A percentile compares a stretch with the other conserved stretches of the same genome.
These are phyloP conservation scores for Propithecus perrieri DNA, from an alignment of 2,797 vertebrate genomes.

Conservation along the genomic window DNA sequence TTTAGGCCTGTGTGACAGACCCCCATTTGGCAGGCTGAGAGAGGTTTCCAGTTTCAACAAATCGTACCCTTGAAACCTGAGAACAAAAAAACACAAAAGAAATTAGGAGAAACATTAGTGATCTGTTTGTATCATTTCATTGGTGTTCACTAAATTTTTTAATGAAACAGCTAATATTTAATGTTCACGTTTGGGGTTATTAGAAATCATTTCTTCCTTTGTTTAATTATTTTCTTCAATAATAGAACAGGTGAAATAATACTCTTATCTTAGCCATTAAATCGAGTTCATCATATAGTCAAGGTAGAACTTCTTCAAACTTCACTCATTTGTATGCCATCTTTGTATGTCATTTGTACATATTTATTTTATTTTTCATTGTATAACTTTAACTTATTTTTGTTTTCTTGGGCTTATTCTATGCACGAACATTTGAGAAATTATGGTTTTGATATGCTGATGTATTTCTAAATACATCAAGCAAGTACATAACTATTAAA, in stretches of 20 bases:
- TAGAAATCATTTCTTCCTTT: background rate
- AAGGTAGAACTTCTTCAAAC: background rate
- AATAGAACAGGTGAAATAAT: background rate
- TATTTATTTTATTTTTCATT: background rate
- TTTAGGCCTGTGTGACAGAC: background rate
- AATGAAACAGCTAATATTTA: background rate
- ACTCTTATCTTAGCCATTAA: background rate
- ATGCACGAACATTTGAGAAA: background rate
- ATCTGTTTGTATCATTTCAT: background rate
- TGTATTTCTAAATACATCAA: background rate
- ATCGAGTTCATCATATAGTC: background rate
- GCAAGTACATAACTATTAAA: background rate
- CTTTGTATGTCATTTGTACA: background rate
- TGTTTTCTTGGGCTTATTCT: background rate
- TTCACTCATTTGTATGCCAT: background rate
- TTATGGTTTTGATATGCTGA: background rate
- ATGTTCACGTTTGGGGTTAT: background rate
- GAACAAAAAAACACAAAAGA: background rate
- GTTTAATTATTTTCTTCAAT: background rate
- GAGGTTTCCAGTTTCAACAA: background rate
- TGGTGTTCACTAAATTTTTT: background rate
- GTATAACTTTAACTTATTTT: background rate
- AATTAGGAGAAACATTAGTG: background rate
- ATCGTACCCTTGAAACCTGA: background rate
- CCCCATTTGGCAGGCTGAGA: background rate